Evolutionary conservation across 2,113 vertebrate species (phyloP), one percentile per base, ranked within the genome.

Genomic region (Sebastes fasciatus): DNA sequence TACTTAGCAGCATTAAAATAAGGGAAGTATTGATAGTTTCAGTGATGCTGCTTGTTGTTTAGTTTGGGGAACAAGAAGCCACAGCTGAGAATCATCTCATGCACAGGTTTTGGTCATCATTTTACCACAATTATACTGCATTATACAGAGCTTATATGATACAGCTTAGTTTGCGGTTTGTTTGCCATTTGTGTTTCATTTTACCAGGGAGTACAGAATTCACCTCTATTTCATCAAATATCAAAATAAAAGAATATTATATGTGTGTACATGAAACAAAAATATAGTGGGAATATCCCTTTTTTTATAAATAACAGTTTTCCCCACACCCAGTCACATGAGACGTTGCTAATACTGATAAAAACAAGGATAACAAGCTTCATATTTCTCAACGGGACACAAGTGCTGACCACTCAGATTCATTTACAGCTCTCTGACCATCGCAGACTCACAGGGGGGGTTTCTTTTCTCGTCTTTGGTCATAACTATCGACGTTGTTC

Each of bases 1-100:
- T 79, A 80, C 88, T 89, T 94, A 97, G 96, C 96, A 97, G 96
- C 96, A 95, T 85, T 84, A 82, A 80, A 89, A 79, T 83, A 89
- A 87, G 83, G 83, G 77, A 83, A 90, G 73, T 76, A 74, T 83
- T 84, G 88, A 87, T 90, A 69, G 86, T 88, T 87, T 92, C 87
- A 87, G 84, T 87, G 88, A 92, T 87, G 92, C 91, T 92, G 94
- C 93, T 91, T 71, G 63, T 76, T 87, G 64, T 91, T 91, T 86
- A 87, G 82, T 92, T 85, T 54, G 45, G 81, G 76, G 82, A 89
- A 84, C 80, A 88, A 86, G 73, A 91, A 88, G 84, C 82, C 89
- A 89, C 72, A 58, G 75, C 74, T 80, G 64, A 79, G 71, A 82
- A 85, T 88, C 74, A 76, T 88, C 86, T 79, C 66, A 78, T 81